Evolutionary conservation across 2,888 invertebrate species (phyloP).

Genomic region (Cryptocheilus praepositus): DNA sequence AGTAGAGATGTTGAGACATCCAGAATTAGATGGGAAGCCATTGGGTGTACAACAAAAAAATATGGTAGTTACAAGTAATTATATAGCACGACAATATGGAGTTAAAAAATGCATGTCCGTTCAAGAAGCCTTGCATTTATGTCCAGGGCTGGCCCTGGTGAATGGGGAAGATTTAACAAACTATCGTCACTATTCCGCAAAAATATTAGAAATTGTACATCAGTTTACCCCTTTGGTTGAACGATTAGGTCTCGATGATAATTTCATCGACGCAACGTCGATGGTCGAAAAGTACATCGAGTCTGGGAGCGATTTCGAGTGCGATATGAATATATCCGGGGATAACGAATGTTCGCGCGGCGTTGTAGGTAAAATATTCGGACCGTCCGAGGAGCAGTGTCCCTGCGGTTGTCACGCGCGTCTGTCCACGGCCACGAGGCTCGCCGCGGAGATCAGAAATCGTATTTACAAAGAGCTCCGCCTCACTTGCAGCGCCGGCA

Average conservation of each 20-base stretch:
- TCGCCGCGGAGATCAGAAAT: conserved; percentile 86
- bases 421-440: conserved; percentile 82
- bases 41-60: conserved; percentile 90
- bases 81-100: conserved; percentile 85
- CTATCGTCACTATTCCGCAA: conserved; percentile 86
- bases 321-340: conserved; percentile 34
- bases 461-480: conserved; percentile 82
- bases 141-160: conserved; percentile 85
- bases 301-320: conserved; percentile 39
- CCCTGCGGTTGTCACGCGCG: conserved; percentile 85
- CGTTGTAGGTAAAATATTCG: conserved; percentile 79
- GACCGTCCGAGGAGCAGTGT: conserved; percentile 78
- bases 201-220: conserved; percentile 83
- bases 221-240: conserved; percentile 86
- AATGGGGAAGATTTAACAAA: conserved; percentile 89
- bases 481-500: conserved; percentile 88
- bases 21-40: conserved; percentile 81
- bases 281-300: conserved; percentile 75
- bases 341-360: conserved; percentile 56
- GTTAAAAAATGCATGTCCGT: conserved; percentile 87
- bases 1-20: conserved; percentile 87
- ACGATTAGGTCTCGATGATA: conserved; percentile 90
- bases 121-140: conserved; percentile 83
- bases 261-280: conserved; percentile 87
- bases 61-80: conserved; percentile 90